Percentiles rank a stretch among this genome's conserved stretches.
These are phyloP conservation scores for Luffia ferchaultella DNA, from an alignment of 2,888 invertebrate species.

Conservation along the genomic window DNA sequence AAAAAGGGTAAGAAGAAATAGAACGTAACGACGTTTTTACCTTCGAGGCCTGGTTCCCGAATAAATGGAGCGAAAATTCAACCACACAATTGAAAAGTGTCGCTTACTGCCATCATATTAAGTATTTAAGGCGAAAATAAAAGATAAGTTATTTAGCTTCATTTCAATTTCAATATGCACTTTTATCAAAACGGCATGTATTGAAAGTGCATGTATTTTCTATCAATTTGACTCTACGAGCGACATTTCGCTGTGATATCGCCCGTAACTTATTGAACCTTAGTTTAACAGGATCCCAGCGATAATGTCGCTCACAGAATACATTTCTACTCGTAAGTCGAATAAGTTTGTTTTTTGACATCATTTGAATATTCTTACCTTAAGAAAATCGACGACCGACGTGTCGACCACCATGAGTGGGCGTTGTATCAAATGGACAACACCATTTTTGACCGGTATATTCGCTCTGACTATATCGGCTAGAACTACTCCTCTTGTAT, in stretches of 20 bases:
- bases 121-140: not conserved
- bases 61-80: conserved; percentile 56
- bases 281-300: too few relatives aligned
- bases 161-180: not conserved
- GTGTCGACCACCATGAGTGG: conserved; percentile 92
- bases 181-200: not conserved
- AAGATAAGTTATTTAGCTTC: not conserved
- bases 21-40: conserved; percentile 32
- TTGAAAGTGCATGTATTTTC: not conserved
- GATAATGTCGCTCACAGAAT: too few relatives aligned
- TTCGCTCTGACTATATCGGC: conserved; percentile 89
- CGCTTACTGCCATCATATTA: not conserved
- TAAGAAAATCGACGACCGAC: conserved; percentile 84
- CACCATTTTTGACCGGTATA: conserved; percentile 92
- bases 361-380: conserved; percentile 64
- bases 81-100: conserved; percentile 27
- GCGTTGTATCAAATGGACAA: conserved; percentile 90
- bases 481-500: conserved; percentile 83
- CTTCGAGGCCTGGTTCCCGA: conserved; percentile 61
- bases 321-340: too few relatives aligned
- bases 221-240: too few relatives aligned
- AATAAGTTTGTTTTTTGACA: not conserved
- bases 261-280: too few relatives aligned
- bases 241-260: too few relatives aligned
- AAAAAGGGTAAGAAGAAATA: conserved; percentile 13